A percentile compares a stretch with the other conserved stretches of the same genome.
Conservation (phyloP, 2,888 invertebrate genomes). For the Girardia tigrina region DNA sequence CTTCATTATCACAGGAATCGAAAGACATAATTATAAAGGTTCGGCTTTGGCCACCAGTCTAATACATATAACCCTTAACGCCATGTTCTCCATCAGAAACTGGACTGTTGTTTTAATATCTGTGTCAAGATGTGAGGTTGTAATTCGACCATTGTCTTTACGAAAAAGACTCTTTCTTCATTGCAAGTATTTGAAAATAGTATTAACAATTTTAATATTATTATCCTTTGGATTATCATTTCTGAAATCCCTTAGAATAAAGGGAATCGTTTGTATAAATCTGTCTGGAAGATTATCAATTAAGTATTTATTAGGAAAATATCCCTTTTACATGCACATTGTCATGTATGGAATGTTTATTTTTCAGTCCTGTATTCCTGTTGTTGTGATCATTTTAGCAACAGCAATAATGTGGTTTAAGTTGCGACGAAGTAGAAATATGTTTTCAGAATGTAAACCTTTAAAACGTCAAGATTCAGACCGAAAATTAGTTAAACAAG, state of each 20-base stretch:
- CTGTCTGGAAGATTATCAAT: background rate
- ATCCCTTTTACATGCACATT: background rate
- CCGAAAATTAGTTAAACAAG: background rate
- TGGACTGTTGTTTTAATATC: slow-evolving; percentile 8
- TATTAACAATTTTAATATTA: background rate
- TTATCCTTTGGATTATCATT: background rate
- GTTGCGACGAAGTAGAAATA: slow-evolving; percentile 2
- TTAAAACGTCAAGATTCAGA: background rate
- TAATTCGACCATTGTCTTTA: background rate
- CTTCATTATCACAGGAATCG: slow-evolving; percentile 18
- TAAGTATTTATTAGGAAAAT: background rate
- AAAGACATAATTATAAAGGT: background rate
- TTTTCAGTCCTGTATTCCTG: slow-evolving; percentile 27
- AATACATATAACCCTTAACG: slow-evolving; percentile 17
- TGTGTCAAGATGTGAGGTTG: background rate
- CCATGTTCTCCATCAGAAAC: slow-evolving; percentile 21
- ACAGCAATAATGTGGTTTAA: slow-evolving; percentile 16
- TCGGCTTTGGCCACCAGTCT: background rate
- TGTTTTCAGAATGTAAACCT: background rate
- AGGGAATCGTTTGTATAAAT: slow-evolving; percentile 21
- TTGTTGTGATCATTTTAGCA: background rate
- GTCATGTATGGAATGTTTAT: slow-evolving; percentile 29
- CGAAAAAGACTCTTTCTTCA: background rate
- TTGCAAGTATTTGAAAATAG: background rate
- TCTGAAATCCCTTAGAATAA: background rate